phyloP scores from a whole-genome alignment of 2,797 vertebrate species.

The Myotis daubentonii region DNA sequence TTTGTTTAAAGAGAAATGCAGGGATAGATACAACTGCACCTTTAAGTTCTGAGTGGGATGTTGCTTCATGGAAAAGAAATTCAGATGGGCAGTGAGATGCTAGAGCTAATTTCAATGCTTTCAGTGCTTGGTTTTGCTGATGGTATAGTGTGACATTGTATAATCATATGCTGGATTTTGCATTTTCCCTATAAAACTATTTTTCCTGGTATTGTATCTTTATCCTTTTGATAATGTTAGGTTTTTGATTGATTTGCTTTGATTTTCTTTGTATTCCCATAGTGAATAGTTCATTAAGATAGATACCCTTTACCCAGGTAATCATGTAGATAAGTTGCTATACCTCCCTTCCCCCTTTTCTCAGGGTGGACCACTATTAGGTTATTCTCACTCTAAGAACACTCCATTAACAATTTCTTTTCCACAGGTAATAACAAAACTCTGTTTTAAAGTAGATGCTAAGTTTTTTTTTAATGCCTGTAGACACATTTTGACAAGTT shows the following conservation, averaged over 20 bases:
- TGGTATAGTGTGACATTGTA: neutral
- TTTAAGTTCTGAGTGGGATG: constrained; percentile 1
- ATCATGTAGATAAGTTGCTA: neutral
- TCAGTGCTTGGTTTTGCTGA: constrained; percentile 28
- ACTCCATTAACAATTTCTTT: constrained; percentile 48
- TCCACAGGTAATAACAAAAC: constrained; percentile 24
- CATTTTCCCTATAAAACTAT: constrained; percentile 43
- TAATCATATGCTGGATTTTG: neutral
- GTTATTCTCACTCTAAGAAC: constrained; percentile 21
- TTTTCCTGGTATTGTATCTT: constrained; percentile 25
- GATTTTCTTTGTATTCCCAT: constrained; percentile 13
- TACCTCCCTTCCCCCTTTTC: neutral
- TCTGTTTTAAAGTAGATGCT: constrained; percentile 41
- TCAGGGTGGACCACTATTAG: neutral
- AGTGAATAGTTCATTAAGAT: constrained; percentile 44
- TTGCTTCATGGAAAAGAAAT: neutral
- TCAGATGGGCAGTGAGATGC: neutral
- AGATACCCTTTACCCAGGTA: neutral
- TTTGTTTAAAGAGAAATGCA: constrained; percentile 49
- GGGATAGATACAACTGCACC: neutral
- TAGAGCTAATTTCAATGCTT: constrained; percentile 30
- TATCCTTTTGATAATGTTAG: constrained; percentile 30
- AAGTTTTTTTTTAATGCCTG: constrained; percentile 19
- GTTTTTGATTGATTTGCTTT: constrained; percentile 1
- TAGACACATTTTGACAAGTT: constrained; percentile 12